A percentile compares a stretch with the other conserved stretches of the same genome.
Evolutionary conservation across 2,888 invertebrate genomes (phyloP).

Genomic region (Spialia ferax): DNA sequence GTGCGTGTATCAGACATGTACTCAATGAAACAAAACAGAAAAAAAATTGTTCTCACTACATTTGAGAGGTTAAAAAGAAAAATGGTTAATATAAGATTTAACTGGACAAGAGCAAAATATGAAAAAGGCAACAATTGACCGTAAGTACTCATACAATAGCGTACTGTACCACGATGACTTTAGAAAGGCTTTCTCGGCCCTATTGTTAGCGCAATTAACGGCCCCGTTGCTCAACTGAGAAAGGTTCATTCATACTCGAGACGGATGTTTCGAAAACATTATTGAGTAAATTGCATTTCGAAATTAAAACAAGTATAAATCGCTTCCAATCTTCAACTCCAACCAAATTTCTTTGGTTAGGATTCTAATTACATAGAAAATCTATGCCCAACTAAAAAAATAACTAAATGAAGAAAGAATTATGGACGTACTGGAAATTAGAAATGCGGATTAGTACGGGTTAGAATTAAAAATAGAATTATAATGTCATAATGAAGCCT

Average conservation of each 20-base stretch:
- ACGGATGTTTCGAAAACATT: conserved; percentile 12
- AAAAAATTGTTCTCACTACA: neutral
- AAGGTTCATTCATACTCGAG: conserved; percentile 54
- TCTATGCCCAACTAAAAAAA: too few species aligned
- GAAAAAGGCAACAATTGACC: conserved; percentile 27
- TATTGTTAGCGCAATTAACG: conserved; percentile 76
- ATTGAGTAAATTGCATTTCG: neutral
- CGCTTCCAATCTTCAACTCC: neutral
- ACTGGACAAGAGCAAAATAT: conserved; percentile 30
- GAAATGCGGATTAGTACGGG: too few species aligned
- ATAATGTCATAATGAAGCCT: too few species aligned
- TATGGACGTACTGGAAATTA: neutral
- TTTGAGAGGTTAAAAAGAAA: neutral
- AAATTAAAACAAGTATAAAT: neutral
- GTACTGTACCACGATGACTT: conserved; percentile 49
- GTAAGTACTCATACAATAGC: conserved; percentile 37
- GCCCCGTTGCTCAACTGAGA: conserved; percentile 63
- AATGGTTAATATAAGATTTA: neutral
- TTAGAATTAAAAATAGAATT: too few species aligned
- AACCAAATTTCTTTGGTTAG: too few species aligned
- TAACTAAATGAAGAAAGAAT: neutral
- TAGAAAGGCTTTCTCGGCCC: conserved; percentile 70
- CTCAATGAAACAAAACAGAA: too few species aligned
- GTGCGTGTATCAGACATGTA: too few species aligned
- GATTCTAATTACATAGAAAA: too few species aligned